Base-by-base conservation (phyloP, 2,797 vertebrate species). In the Bradypodion ventrale region DNA sequence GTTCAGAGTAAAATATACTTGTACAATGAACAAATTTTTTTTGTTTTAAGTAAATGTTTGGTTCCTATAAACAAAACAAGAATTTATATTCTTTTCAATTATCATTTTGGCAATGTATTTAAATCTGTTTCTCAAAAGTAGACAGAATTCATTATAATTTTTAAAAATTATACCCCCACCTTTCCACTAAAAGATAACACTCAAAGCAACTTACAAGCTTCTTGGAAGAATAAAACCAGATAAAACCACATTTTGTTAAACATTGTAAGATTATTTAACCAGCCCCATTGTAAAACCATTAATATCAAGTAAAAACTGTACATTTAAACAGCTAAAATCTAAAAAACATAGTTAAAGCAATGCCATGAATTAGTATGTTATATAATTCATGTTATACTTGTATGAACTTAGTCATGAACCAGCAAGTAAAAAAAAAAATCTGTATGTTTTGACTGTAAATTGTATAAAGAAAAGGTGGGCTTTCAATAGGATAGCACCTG, bases 381-480 rank as follows among this genome's bases (percentile, higher is more conserved):
- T 72, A 85, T 46, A 76, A 76, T 68, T 15, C 3, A 12, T 68
- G 8, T 75, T 75, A 29, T 75, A 15, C 3, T 70, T 76, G 6
- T 63, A 25, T 29, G 84, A 66, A 69, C 60, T 25, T 63, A 70
- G 8, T 81, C 32, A 32, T 15, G 5, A 70, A 10, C 29, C 32
- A 81, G 2, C 68, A 65, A 56, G 78, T 68, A 35, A 68, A 37
- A 78, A 25, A 76, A 15, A 27, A 81, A 23, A 1, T 23, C 77
- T 42, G 59, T 78, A 19, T 84, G 59, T 73, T 73, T 83, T 83
- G 75, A 83, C 27, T 78, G 66, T 56, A n/a, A 59, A 21, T 35
- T 78, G 27, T 3, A 63, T n/a, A 79, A 59, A 75, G 29, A 69
- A n/a, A 80, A 80, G 70, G 49, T 85, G 62, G 7, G 46, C 63